Evolutionary conservation across 2,888 invertebrate species (phyloP), one percentile per base, ranked within the genome.

Genomic region (Hymenopus coronatus): DNA sequence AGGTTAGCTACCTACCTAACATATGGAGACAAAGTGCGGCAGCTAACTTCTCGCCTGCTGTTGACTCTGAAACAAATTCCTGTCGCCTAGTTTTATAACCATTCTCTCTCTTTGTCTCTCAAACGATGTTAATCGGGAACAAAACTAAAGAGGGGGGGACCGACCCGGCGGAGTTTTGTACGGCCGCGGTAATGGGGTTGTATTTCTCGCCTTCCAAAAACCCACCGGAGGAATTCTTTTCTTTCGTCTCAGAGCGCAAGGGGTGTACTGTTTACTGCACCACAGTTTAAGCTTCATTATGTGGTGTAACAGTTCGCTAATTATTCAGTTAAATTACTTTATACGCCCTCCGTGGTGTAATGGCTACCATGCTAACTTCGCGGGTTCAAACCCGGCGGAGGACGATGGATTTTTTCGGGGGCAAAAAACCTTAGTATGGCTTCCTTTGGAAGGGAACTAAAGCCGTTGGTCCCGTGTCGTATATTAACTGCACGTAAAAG

Each of bases 121-220:
- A 25, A 70, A 70, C 54, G 54, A 70, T 70, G 54, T 70, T 70
- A 70, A 70, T 70, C 54, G 54, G 54, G 54, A 70, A 70, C 54
- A 70, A 70, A 70, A 70, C 54, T 70, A 25, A 70, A 70, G 54
- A 70, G 54, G 54, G 25, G 40, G 54, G 54, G 54, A 70, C 54
- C 54, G 15, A 25, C 54, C 54, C 54, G 54, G 54, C 54, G 54
- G 54, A 70, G 54, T 70, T 70, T 70, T 70, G 54, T 70, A 25
- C 54, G 54, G 54, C 30, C 28, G 81, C 25, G 87, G 87, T 87
- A 87, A 87, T 87, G 87, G 87, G 87, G 87, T 87, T 87, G 87
- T 87, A 87, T 82, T 87, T 87, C 87, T 87, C 87, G 87, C 87
- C 87, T 87, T 87, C 87, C 87, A 9, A 33, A 87, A 87, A 87